Conservation (phyloP, 2,888 invertebrate genomes). For the Arenicola marina region DNA sequence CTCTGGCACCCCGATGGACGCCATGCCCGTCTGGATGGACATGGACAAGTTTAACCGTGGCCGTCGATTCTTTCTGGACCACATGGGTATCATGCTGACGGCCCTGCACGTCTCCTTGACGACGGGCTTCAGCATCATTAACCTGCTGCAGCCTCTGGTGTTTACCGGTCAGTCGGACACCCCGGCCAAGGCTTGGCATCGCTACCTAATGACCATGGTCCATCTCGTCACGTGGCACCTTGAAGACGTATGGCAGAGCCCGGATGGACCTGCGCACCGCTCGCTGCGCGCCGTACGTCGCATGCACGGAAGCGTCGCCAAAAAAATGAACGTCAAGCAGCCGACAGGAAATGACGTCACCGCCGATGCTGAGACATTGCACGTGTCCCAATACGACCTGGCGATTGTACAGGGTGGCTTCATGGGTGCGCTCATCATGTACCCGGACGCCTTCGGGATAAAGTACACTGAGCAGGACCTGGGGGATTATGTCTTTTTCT, state of each 20-base stretch:
- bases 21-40: slow-evolving; percentile 62
- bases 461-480: slow-evolving; percentile 69
- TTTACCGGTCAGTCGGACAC: slow-evolving; percentile 75
- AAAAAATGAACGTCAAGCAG: slow-evolving; percentile 44
- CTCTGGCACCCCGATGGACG: slow-evolving; percentile 11
- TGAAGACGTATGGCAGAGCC: slow-evolving; percentile 68
- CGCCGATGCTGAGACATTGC: too few species aligned
- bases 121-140: slow-evolving; percentile 75
- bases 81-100: slow-evolving; percentile 73
- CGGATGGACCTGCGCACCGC: slow-evolving; percentile 60
- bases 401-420: slow-evolving; percentile 87
- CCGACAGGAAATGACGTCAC: too few species aligned
- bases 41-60: slow-evolving; percentile 65
- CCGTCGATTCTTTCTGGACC: slow-evolving; percentile 73
- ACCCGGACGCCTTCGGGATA: slow-evolving; percentile 71
- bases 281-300: slow-evolving; percentile 62
- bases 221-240: slow-evolving; percentile 82
- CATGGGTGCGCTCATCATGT: slow-evolving; percentile 74
- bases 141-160: slow-evolving; percentile 73
- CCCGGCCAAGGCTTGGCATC: slow-evolving; percentile 70
- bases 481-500: slow-evolving; percentile 79
- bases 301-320: slow-evolving; percentile 66
- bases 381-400: slow-evolving; percentile 82
- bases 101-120: slow-evolving; percentile 79
- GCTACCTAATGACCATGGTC: slow-evolving; percentile 79